Evolutionary conservation across 2,888 invertebrate species (phyloP).

Genomic region (Rotaria sp.): DNA sequence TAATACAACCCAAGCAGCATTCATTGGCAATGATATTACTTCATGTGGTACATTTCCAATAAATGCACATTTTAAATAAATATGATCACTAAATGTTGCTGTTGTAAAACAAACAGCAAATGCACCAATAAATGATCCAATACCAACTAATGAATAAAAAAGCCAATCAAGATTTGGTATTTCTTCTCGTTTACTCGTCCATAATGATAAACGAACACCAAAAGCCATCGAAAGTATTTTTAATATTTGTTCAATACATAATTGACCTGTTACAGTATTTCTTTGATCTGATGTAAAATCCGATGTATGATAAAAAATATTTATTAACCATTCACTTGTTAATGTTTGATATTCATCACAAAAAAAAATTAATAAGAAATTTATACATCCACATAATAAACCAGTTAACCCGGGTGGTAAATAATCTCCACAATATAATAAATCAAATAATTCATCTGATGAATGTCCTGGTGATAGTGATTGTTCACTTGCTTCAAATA

Average conservation of each 20-base stretch:
- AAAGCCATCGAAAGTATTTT: background rate
- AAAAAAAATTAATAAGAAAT: background rate
- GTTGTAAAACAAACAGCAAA: background rate
- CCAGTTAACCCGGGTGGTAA: background rate
- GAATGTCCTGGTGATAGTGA: background rate
- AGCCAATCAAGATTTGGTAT: background rate
- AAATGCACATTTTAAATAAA: background rate
- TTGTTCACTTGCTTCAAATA: background rate
- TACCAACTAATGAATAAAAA: background rate
- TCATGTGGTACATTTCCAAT: background rate
- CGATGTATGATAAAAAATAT: background rate
- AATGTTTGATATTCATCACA: background rate
- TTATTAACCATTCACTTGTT: background rate
- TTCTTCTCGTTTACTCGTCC: background rate
- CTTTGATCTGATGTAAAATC: background rate
- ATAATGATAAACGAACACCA: background rate
- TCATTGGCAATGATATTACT: background rate
- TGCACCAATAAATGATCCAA: background rate
- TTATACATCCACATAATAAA: background rate
- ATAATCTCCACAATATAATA: background rate
- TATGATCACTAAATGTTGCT: background rate
- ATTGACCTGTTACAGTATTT: background rate
- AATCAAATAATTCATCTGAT: background rate
- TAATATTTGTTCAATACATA: background rate
- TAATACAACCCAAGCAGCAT: background rate